phyloP scores from a whole-genome alignment of 1,140 invertebrate genomes.

The Mylabris phalerata region DNA sequence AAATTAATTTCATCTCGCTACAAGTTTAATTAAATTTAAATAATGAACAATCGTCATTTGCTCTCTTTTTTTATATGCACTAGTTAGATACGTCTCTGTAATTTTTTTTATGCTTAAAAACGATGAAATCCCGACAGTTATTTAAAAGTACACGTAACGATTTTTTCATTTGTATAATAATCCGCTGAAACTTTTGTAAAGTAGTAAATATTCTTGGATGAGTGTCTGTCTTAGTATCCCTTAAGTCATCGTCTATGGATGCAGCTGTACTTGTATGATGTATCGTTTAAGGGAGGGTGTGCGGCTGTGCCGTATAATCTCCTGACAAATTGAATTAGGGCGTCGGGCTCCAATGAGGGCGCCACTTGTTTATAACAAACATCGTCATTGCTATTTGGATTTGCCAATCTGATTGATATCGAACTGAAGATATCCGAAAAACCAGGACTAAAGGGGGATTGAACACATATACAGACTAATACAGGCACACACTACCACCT shows the following conservation, averaged over 20 bases:
- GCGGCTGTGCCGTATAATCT: conserved; percentile 42
- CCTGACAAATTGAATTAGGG: conserved; percentile 45
- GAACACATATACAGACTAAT: too few species aligned
- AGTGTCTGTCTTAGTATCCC: conserved; percentile 16
- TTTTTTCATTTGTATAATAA: too few species aligned
- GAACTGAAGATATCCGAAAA: conserved; percentile 2
- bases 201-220: conserved; percentile 15
- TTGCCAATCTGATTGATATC: conserved; percentile 32
- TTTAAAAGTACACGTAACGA: too few species aligned
- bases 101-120: too few species aligned
- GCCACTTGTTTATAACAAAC: conserved; percentile 43
- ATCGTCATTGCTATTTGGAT: conserved; percentile 36
- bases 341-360: conserved; percentile 34
- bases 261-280: conserved; percentile 35
- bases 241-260: conserved; percentile 18
- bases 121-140: too few species aligned
- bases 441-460: too few species aligned
- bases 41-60: conserved; percentile 23
- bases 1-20: conserved; percentile 40
- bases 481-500: too few species aligned
- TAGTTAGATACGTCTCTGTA: too few species aligned
- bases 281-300: conserved; percentile 40
- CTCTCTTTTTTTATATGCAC: too few species aligned
- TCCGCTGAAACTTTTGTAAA: conserved; percentile 5
- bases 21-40: conserved; percentile 39